These are phyloP conservation scores for Styela plicata DNA, from an alignment of 23 tunicate species.

Conservation along the genomic window DNA sequence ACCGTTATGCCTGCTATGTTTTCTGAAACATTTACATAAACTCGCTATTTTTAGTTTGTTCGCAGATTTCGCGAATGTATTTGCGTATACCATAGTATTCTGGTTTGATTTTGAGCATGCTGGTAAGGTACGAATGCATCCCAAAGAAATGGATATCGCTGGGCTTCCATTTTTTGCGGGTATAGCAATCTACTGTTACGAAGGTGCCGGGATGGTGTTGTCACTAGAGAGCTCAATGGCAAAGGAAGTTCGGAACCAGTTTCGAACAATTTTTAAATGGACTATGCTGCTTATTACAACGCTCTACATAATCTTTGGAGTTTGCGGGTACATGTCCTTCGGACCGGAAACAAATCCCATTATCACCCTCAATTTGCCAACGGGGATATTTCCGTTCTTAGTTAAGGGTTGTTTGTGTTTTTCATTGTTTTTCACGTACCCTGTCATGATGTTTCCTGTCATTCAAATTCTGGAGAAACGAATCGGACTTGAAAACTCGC, in stretches of 20 bases:
- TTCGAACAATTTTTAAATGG: slow-evolving; percentile 65
- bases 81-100: slow-evolving; percentile 93
- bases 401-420: slow-evolving; percentile 95
- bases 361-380: slow-evolving; percentile 92
- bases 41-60: slow-evolving; percentile 79
- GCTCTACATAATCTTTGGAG: slow-evolving; percentile 90
- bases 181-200: slow-evolving; percentile 97
- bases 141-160: slow-evolving; percentile 84
- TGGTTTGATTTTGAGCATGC: slow-evolving; percentile 98
- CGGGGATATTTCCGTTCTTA: slow-evolving; percentile 87
- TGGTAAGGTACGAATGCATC: slow-evolving; percentile 86
- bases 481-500: slow-evolving; percentile 23
- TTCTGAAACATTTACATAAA: slow-evolving; percentile 85
- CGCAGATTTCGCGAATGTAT: slow-evolving; percentile 95
- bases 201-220: slow-evolving; percentile 99
- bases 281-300: slow-evolving; percentile 84
- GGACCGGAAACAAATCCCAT: slow-evolving; percentile 92
- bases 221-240: slow-evolving; percentile 92
- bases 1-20: slow-evolving; percentile 79
- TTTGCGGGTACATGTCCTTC: slow-evolving; percentile 97
- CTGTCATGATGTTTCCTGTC: slow-evolving; percentile 98
- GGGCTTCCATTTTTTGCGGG: slow-evolving; percentile 98
- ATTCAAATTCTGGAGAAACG: slow-evolving; percentile 76
- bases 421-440: slow-evolving; percentile 94
- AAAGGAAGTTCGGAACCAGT: slow-evolving; percentile 51